phyloP scores from a whole-genome alignment of 1,140 invertebrate species.

The Ceratina calcarata region DNA sequence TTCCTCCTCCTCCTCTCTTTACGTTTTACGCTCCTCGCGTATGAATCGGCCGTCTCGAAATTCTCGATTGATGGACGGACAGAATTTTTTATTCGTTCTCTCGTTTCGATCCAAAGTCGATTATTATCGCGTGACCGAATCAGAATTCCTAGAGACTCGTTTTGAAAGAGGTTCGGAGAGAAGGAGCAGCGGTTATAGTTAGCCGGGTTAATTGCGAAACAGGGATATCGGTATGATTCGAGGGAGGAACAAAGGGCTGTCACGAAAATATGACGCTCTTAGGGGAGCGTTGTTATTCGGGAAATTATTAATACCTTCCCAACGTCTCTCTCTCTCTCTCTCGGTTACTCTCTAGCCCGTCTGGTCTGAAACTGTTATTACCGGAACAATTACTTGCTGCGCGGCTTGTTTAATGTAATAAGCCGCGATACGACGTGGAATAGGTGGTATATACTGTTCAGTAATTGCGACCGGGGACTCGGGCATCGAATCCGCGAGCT shows the following conservation, averaged over 20 bases:
- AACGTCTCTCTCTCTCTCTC: background rate
- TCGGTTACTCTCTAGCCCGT: background rate
- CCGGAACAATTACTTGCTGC: slow-evolving; percentile 44
- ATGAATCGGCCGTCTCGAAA: no score
- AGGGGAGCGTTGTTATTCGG: slow-evolving; percentile 6
- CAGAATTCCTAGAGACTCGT: no score
- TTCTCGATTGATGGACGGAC: no score
- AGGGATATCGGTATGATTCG: slow-evolving; percentile 1
- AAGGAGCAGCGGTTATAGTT: background rate
- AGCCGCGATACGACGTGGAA: slow-evolving; percentile 24
- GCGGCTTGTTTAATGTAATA: slow-evolving; percentile 48
- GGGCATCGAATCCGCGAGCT: slow-evolving; percentile 14
- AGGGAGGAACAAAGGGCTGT: slow-evolving; percentile 28
- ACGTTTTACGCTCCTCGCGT: no score
- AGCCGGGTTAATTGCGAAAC: background rate
- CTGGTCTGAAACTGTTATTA: slow-evolving; percentile 29
- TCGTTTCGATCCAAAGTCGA: no score
- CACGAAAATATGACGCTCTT: slow-evolving; percentile 39
- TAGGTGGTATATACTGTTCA: slow-evolving; percentile 8
- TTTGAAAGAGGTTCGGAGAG: no score
- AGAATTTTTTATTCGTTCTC: no score
- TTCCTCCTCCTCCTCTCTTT: no score
- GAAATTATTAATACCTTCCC: slow-evolving; percentile 36
- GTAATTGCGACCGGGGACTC: slow-evolving; percentile 7
- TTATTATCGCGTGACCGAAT: no score